phyloP scores from a whole-genome alignment of 2,797 vertebrate species.

The Anas bahamensis region DNA sequence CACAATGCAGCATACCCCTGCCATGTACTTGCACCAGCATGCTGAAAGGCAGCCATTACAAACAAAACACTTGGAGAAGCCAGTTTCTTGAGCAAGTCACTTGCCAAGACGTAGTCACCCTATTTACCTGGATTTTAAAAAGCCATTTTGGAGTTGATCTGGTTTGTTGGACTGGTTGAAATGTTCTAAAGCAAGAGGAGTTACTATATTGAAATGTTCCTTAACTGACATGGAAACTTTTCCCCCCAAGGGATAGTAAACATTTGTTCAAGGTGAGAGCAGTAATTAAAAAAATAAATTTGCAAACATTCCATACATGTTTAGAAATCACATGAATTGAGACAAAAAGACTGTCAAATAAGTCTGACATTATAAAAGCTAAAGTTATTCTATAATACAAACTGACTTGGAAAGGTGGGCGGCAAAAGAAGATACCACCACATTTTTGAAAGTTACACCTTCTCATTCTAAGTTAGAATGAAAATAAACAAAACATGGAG shows the following conservation, averaged over 20 bases:
- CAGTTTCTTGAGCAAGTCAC: neutral
- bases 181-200: neutral
- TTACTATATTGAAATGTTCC: neutral
- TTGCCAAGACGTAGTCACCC: neutral
- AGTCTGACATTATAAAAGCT: neutral
- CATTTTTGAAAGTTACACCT: neutral
- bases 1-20: neutral
- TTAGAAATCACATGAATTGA: no score
- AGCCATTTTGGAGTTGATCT: neutral
- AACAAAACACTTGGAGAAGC: neutral
- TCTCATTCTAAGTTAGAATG: neutral
- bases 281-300: neutral
- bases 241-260: neutral
- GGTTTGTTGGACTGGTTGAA: neutral
- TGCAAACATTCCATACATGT: neutral
- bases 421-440: neutral
- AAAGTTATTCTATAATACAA: neutral
- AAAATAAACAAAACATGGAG: neutral
- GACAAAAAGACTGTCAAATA: neutral
- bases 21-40: fast-evolving
- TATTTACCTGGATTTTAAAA: neutral
- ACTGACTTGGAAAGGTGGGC: neutral
- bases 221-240: neutral
- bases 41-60: neutral
- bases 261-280: neutral